Conservation (phyloP, 2,797 vertebrate species). For the Pseudochirops cupreus region DNA sequence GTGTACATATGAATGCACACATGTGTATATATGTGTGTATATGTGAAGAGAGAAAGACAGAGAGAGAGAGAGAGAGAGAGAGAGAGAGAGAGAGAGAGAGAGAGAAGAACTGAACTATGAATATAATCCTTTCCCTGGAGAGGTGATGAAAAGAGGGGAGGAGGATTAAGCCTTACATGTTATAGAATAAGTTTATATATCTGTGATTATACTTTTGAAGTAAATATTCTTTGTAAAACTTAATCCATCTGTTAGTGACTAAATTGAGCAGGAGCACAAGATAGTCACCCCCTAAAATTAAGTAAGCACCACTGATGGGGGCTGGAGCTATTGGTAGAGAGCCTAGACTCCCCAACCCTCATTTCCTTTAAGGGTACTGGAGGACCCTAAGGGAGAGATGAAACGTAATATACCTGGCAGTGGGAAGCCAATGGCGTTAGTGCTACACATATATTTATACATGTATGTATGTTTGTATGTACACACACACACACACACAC, state of each 20-base stretch:
- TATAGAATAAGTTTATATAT: not conserved
- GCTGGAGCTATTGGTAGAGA: not conserved
- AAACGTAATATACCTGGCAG: not conserved
- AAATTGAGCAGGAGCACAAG: not conserved
- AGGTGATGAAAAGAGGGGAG: not conserved
- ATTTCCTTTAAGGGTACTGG: not conserved
- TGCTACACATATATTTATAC: not conserved
- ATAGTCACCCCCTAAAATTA: not conserved
- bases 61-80: too few species aligned
- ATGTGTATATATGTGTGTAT: not conserved
- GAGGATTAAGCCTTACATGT: not conserved
- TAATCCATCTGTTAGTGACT: not conserved
- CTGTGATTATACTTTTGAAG: not conserved
- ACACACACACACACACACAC: not conserved
- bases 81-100: not conserved
- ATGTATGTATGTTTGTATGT: not conserved
- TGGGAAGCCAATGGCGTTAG: not conserved
- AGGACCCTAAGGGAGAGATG: not conserved
- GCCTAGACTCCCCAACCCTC: not conserved
- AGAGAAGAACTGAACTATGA: not conserved
- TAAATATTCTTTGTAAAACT: not conserved
- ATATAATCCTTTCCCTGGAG: not conserved
- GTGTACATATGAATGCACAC: not conserved
- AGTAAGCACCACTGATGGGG: not conserved
- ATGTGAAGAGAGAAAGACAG: too few species aligned